Percentiles rank a stretch among this genome's conserved stretches.
Conservation (phyloP, 2,797 vertebrate species). For the Ceryle rudis region DNA sequence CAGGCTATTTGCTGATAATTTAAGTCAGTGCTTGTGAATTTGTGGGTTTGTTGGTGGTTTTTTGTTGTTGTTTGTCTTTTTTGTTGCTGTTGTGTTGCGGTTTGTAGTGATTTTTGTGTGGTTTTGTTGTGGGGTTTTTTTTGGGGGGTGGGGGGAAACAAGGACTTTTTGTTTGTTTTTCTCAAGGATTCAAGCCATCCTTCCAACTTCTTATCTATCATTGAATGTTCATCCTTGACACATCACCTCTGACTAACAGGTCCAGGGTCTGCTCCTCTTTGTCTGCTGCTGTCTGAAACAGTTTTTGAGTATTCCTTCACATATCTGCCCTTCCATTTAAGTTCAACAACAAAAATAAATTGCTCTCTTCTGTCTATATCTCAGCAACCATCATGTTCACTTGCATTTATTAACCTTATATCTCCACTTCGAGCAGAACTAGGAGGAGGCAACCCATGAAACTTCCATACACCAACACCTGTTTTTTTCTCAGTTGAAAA, state of each 20-base stretch:
- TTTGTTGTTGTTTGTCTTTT: neutral
- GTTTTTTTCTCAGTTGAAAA: neutral
- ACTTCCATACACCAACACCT: neutral
- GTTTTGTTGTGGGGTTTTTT: neutral
- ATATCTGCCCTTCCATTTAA: neutral
- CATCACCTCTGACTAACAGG: neutral
- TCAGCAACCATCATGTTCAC: neutral
- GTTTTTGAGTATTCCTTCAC: neutral
- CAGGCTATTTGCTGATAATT: neutral
- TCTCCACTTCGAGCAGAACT: neutral
- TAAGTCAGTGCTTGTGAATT: neutral
- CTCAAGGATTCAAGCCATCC: neutral
- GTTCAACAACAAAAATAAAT: neutral
- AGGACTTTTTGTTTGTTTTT: too few species aligned
- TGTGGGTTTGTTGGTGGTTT: too few species aligned
- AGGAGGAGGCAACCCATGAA: neutral
- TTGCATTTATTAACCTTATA: neutral
- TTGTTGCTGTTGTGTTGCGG: neutral
- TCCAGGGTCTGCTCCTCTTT: neutral
- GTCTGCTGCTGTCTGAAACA: neutral
- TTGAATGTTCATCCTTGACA: neutral
- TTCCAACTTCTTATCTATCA: neutral
- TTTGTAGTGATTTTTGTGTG: too few species aligned
- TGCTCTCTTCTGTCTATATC: neutral
- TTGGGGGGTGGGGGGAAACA: neutral